phyloP scores from a whole-genome alignment of 2,797 vertebrate species.

The Enteromius mattozi region DNA sequence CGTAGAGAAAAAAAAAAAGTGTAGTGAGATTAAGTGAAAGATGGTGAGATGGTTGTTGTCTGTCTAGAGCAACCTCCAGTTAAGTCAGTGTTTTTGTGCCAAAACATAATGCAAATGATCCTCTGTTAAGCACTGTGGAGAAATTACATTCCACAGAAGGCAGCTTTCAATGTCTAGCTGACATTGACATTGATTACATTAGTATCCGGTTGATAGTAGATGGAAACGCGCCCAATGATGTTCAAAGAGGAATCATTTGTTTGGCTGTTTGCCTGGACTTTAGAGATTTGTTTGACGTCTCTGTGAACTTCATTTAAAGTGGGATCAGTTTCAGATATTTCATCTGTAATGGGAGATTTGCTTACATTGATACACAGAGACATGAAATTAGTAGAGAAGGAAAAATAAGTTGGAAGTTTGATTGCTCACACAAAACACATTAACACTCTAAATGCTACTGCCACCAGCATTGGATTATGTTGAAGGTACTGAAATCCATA shows the following conservation, averaged over 20 bases:
- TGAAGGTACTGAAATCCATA: not conserved
- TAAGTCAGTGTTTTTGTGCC: not conserved
- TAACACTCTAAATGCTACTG: not conserved
- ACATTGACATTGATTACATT: slow-evolving; percentile 34
- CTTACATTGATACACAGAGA: not conserved
- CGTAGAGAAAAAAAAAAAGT: not conserved
- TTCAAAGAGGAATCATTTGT: slow-evolving; percentile 37
- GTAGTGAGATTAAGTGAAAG: slow-evolving; percentile 29
- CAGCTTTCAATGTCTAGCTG: slow-evolving; percentile 28
- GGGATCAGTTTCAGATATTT: slow-evolving; percentile 25
- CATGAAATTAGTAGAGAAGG: not conserved
- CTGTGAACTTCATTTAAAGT: slow-evolving; percentile 26
- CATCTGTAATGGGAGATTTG: slow-evolving; percentile 4
- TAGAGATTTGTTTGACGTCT: slow-evolving; percentile 18
- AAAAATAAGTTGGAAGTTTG: not conserved
- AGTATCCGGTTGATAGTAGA: slow-evolving; percentile 29
- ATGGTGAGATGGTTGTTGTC: slow-evolving; percentile 16
- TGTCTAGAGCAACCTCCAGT: not conserved
- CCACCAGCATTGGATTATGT: not conserved
- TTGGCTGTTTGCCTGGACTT: slow-evolving; percentile 32
- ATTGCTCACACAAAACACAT: not conserved
- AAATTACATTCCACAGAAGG: slow-evolving; percentile 8
- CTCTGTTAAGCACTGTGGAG: slow-evolving; percentile 19
- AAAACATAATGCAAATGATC: slow-evolving; percentile 21
- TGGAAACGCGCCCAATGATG: slow-evolving; percentile 25